These are phyloP conservation scores for Haliaeetus albicilla DNA, from an alignment of 2,797 vertebrate species.

Conservation along the genomic window DNA sequence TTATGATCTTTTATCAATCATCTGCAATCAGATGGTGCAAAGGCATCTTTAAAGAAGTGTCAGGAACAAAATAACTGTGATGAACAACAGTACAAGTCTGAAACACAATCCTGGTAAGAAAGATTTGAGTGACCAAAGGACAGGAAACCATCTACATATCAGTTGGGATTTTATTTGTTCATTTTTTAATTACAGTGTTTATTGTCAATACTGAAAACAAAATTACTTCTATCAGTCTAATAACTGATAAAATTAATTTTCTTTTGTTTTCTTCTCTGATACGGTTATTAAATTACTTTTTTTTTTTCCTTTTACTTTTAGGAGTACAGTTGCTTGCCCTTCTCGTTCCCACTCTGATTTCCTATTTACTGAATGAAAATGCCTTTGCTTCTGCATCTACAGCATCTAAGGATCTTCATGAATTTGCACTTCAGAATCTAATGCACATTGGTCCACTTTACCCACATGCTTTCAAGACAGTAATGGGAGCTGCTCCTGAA, in stretches of 20 bases:
- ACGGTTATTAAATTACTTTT: not conserved
- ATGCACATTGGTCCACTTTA: conserved; percentile 97
- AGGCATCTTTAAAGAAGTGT: not conserved
- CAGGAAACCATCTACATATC: not conserved
- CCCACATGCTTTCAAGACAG: conserved; percentile 94
- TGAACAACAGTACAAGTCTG: not conserved
- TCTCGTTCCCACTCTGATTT: conserved; percentile 92
- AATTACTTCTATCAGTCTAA: not conserved
- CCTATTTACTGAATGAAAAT: conserved; percentile 93
- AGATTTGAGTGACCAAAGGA: not conserved
- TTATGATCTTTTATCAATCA: not conserved
- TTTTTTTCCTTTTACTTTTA: conserved; percentile 47
- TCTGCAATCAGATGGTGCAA: not conserved
- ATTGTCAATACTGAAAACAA: not conserved
- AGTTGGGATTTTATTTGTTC: not conserved
- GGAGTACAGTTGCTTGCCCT: conserved; percentile 94
- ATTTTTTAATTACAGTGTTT: not conserved
- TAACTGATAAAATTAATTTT: not conserved
- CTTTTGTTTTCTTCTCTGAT: not conserved
- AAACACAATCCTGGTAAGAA: not conserved
- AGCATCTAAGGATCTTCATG: conserved; percentile 89
- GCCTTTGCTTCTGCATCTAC: conserved; percentile 84
- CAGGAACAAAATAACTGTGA: not conserved
- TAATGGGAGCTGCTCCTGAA: conserved; percentile 95
- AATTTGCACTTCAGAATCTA: conserved; percentile 95